These are phyloP conservation scores for Sterna hirundo DNA, from an alignment of 2,113 vertebrate genomes.

Conservation along the genomic window DNA sequence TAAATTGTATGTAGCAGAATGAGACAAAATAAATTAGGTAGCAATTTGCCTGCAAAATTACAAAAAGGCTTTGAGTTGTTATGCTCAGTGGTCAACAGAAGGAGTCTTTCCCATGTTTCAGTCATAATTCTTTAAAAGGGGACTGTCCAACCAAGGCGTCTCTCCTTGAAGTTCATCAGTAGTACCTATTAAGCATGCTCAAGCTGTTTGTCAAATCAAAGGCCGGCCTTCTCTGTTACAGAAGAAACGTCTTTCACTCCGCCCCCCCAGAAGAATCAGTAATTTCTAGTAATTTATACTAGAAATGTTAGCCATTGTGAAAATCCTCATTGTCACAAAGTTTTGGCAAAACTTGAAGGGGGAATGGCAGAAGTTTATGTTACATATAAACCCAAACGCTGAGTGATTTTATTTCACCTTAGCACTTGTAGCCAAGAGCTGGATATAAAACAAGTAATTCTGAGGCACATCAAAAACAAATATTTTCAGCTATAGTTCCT, in stretches of 20 bases:
- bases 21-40: neutral
- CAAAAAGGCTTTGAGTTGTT: neutral
- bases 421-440: neutral
- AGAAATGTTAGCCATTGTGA: neutral
- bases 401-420: neutral
- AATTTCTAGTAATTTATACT: neutral
- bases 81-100: neutral
- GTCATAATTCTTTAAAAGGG: neutral
- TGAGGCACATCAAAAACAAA: neutral
- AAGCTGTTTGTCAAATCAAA: neutral
- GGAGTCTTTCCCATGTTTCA: neutral
- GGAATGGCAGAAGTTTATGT: neutral
- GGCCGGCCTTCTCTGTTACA: neutral
- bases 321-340: neutral
- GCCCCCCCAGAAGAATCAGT: neutral
- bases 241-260: neutral
- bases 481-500: neutral
- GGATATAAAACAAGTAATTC: neutral
- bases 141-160: neutral
- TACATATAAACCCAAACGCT: neutral
- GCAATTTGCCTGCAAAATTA: neutral
- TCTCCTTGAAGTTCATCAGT: neutral
- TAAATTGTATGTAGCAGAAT: neutral
- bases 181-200: neutral
- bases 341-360: neutral